Conservation (phyloP, 2,888 invertebrate species). For the Cataglyphis livida region DNA sequence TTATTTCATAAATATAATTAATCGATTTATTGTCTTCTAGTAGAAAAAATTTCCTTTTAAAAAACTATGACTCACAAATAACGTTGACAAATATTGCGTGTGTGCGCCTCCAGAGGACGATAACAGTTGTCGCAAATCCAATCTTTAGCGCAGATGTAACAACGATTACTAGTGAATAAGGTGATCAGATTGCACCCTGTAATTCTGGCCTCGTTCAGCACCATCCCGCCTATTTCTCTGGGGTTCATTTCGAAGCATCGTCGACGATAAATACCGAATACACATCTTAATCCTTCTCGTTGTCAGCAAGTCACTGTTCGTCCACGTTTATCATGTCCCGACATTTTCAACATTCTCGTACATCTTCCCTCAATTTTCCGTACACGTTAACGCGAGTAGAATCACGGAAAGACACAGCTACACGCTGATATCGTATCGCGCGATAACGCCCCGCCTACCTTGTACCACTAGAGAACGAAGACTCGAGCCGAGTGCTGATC, state of each 20-base stretch:
- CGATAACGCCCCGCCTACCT: constrained; percentile 74
- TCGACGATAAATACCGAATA: constrained; percentile 35
- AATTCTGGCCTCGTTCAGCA: constrained; percentile 78
- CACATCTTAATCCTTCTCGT: constrained; percentile 7
- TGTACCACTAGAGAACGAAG: constrained; percentile 19
- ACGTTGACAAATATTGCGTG: constrained; percentile 70
- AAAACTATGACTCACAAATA: constrained; percentile 76
- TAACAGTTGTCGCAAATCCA: constrained; percentile 80
- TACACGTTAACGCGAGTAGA: constrained; percentile 38
- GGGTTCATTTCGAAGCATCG: constrained; percentile 69
- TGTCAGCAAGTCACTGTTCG: neutral
- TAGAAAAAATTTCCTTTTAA: neutral
- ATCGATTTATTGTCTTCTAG: neutral
- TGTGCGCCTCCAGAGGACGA: constrained; percentile 72
- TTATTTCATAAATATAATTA: constrained; percentile 12
- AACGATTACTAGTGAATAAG: constrained; percentile 82
- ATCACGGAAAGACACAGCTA: constrained; percentile 59
- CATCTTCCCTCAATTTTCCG: constrained; percentile 45
- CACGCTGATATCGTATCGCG: constrained; percentile 75
- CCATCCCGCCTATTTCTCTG: constrained; percentile 73
- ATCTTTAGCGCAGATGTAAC: constrained; percentile 81
- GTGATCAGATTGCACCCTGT: constrained; percentile 82
- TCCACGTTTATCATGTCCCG: neutral
- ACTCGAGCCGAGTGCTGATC: constrained; percentile 41
- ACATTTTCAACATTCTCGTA: neutral